Evolutionary conservation across 2,888 invertebrate genomes (phyloP), one percentile per base, ranked within the genome.

Genomic region (Amiota minor): DNA sequence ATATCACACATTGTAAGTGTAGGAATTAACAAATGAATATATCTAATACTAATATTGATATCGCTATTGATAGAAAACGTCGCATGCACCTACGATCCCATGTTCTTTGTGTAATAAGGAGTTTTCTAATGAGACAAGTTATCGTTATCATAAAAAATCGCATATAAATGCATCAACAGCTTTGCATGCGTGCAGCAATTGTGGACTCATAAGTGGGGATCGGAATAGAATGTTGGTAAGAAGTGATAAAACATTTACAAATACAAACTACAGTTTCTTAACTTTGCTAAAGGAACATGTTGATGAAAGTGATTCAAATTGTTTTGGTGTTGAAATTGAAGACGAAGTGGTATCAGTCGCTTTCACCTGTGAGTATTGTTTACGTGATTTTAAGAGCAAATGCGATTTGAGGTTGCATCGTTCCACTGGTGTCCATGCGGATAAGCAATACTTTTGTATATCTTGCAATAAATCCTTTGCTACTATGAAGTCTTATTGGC

Each of bases 281-380:
- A 14, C 18, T 23, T 45, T 56, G 0, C 12, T 47, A 16, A 16
- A 76, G 74, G 62, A 68, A 1, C 83, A 83, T 35, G 62, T 73
- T 1, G 61, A 23, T 1, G 12, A 6, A 76, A 72, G 20, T 11
- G 74, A 75, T 2, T 64, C 74, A 0, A 35, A 68, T 0, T 53
- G 86, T 61, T 78, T 74, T 70, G 73, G 78, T 9, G 72, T 77
- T 0, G 73, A 76, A 4, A 70, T 81, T 46, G 74, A 76, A 35
- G 73, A 74, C 46, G 80, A 83, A 49, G 53, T 80, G 16, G 53
- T 83, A 0, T 77, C 80, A 1, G 74, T 81, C 67, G 86, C 84
- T 9, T 89, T 81, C 69, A 75, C 84, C 0, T 89, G 89, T 72
- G 89, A 89, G 77, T 88, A 81, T 74, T 89, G 89, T 72, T 85